These are phyloP conservation scores for Oxyura jamaicensis DNA, from an alignment of 2,113 vertebrate genomes.

Conservation along the genomic window DNA sequence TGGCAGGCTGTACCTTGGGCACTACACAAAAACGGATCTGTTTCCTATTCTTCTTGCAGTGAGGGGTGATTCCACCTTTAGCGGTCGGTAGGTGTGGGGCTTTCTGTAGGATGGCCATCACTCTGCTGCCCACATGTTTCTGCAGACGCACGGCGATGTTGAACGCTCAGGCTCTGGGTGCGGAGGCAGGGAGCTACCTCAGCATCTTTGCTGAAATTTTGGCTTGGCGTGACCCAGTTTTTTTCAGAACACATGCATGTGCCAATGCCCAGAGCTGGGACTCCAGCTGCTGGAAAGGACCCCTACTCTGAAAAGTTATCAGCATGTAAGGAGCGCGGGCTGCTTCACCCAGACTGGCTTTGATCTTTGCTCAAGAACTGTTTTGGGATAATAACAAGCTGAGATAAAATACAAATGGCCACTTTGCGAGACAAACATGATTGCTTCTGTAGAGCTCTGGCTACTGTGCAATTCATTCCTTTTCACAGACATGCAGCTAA, in stretches of 20 bases:
- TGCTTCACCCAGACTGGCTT: conserved; percentile 2
- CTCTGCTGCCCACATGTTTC: background rate
- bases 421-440: conserved; percentile 58
- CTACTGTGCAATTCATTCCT: background rate
- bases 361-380: conserved; percentile 49
- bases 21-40: background rate
- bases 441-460: conserved; percentile 42
- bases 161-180: background rate
- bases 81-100: background rate
- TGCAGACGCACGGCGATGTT: background rate
- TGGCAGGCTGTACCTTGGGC: background rate
- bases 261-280: background rate
- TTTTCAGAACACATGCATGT: background rate
- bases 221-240: background rate
- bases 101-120: background rate
- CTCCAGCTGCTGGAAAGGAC: background rate
- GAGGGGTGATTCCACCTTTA: background rate
- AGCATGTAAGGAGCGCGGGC: background rate
- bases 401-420: conserved; percentile 52
- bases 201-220: background rate
- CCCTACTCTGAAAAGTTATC: background rate
- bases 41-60: background rate
- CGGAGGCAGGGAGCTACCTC: background rate
- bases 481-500: conserved; percentile 52
- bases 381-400: conserved; percentile 38